A percentile compares a stretch with the other conserved stretches of the same genome.
These are phyloP conservation scores for Tamias sibiricus DNA, from an alignment of 2,113 vertebrate species.

Conservation along the genomic window DNA sequence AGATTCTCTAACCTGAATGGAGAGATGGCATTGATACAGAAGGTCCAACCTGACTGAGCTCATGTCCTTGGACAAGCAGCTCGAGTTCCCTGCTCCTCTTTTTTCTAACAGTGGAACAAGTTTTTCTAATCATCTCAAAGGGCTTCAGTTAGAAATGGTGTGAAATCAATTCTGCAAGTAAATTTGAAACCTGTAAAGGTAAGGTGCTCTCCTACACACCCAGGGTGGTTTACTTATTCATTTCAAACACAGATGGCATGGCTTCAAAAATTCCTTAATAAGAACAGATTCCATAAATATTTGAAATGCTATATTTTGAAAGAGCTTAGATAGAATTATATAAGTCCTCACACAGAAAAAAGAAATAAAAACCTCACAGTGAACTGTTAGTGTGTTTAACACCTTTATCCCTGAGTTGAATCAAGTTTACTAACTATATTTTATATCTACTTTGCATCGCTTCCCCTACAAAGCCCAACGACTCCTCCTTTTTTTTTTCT, in stretches of 20 bases:
- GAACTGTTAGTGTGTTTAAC: neutral
- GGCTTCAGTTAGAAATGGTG: neutral
- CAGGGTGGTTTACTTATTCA: neutral
- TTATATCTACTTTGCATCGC: neutral
- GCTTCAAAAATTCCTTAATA: neutral
- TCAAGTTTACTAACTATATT: conserved; percentile 28
- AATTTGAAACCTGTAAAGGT: neutral
- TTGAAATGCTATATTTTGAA: conserved; percentile 35
- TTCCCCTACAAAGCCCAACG: neutral
- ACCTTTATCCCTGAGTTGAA: neutral
- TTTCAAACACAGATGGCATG: neutral
- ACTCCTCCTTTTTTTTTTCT: neutral
- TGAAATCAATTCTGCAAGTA: neutral
- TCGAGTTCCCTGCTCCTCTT: neutral
- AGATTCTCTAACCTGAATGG: neutral
- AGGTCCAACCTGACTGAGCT: neutral
- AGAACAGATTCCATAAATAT: conserved; percentile 18
- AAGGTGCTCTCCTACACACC: neutral
- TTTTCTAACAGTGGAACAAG: neutral
- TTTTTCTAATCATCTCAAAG: neutral
- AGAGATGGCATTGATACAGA: neutral
- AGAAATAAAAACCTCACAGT: neutral
- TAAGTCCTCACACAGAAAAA: neutral
- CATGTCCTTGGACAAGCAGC: neutral
- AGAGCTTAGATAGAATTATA: neutral